Evolutionary conservation across 2,797 vertebrate species (phyloP).

Genomic region (Chelmon rostratus): DNA sequence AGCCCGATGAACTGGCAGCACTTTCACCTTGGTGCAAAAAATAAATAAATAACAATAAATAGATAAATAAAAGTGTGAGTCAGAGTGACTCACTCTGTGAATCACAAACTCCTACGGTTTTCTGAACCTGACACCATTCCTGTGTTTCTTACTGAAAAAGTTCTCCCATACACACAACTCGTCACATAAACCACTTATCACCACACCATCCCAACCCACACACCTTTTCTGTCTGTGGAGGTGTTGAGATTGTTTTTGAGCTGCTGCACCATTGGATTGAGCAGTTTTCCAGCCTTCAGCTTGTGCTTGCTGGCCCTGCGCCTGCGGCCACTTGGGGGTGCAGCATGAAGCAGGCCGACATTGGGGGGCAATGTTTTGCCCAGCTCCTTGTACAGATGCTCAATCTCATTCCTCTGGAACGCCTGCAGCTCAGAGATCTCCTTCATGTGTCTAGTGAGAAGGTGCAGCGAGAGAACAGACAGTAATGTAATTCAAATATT

Average conservation of each 20-base stretch:
- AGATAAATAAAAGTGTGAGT: conserved; percentile 23
- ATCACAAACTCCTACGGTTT: conserved; percentile 49
- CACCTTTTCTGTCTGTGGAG: conserved; percentile 88
- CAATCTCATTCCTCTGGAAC: conserved; percentile 95
- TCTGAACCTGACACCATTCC: conserved; percentile 25
- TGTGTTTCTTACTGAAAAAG: conserved; percentile 44
- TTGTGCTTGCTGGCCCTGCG: conserved; percentile 96
- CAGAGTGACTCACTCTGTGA: conserved; percentile 53
- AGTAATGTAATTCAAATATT: not conserved
- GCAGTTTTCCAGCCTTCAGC: conserved; percentile 93
- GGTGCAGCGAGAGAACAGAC: conserved; percentile 20
- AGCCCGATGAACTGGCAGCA: conserved; percentile 80
- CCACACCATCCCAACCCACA: conserved; percentile 37
- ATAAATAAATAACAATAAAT: not conserved
- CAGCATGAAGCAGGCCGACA: conserved; percentile 92
- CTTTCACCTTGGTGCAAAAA: conserved; percentile 76
- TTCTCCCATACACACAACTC: conserved; percentile 22
- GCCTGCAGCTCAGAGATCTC: conserved; percentile 97
- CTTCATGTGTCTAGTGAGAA: conserved; percentile 92
- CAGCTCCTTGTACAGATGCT: conserved; percentile 91
- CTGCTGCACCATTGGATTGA: conserved; percentile 97
- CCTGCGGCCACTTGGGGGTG: conserved; percentile 92
- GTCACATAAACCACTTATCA: conserved; percentile 19
- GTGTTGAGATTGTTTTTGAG: conserved; percentile 92
- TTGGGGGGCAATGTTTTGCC: conserved; percentile 94